Base-by-base conservation (phyloP, 1,140 invertebrate species). In the Pogonognathellus flavescens region DNA sequence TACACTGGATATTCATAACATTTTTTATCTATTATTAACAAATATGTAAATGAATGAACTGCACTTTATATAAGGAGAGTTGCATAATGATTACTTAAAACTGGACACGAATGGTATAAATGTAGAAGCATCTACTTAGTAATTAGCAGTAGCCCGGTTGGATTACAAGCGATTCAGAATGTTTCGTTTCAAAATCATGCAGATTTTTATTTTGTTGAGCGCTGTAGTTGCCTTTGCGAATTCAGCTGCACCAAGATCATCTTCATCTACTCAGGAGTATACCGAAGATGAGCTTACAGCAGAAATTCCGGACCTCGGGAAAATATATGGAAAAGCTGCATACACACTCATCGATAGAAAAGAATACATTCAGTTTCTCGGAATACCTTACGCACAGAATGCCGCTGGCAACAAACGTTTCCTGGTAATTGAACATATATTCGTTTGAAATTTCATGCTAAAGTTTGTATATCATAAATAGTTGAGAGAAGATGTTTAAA, bases 301-400 rank as follows among this genome's bases (percentile, higher is more conserved):
- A 55, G 53, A 81, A 14, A 59, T 81, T 11, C 50, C 80, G 7
- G 80, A 59, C 7, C 80, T 81, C 3, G 80, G 80, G 13, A 55
- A n/a, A 59, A 57, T 81, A 55, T 20, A 22, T 57, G 80, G 80
- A 81, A 55, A 25, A 25, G 10, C 52, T n/a, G 53, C 9, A 16
- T 22, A 18, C 4, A 41, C 80, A 18, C 10, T 55, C 2, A 52
- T 50, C n/a, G 53, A 81, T 55, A 59, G 80, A 55, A 31, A 41
- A 25, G 50, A 59, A 81, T 55, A 55, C 20, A 53, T 81, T 11
- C 50, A 25, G 22, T 82, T 82, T 49, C 31, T 49, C 13, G 81
- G 81, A 60, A 82, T 82, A 18, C 81, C 81, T 5, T 82, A 82
- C n/a, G 81, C 81, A 11, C 9, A 41, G 25, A 49, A 49, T 62